Evolutionary conservation across 2,797 vertebrate genomes (phyloP).

Genomic region (Silurus lanzhouensis): DNA sequence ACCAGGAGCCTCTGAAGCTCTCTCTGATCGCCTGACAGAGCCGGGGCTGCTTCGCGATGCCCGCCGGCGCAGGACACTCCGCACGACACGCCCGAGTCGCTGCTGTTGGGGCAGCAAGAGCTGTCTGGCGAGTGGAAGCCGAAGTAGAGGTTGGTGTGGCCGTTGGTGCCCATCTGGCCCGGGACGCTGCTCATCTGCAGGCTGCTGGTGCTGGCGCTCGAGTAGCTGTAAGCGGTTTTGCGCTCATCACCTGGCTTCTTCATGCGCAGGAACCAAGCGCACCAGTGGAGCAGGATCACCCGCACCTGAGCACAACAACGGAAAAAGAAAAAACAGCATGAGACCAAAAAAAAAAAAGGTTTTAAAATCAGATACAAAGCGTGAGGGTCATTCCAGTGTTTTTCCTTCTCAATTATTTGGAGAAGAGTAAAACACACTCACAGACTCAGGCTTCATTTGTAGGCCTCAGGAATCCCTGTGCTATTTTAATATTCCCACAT

Average conservation of each 20-base stretch:
- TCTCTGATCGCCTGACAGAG: constrained; percentile 73
- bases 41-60: constrained; percentile 65
- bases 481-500: not conserved
- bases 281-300: constrained; percentile 87
- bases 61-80: constrained; percentile 75
- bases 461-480: constrained; percentile 15
- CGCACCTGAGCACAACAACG: constrained; percentile 72
- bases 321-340: not conserved
- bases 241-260: constrained; percentile 84
- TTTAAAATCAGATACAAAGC: not conserved
- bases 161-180: constrained; percentile 77
- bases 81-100: constrained; percentile 71
- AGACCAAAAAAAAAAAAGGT: not conserved
- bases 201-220: constrained; percentile 75
- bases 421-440: not conserved
- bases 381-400: not conserved
- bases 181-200: constrained; percentile 79
- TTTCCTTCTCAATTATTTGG: not conserved
- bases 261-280: constrained; percentile 92
- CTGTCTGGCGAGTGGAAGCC: constrained; percentile 79
- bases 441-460: not conserved
- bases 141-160: constrained; percentile 80
- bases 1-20: constrained; percentile 83
- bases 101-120: constrained; percentile 74
- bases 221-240: constrained; percentile 67